phyloP scores from a whole-genome alignment of 2,797 vertebrate genomes.

The Gobionotothen gibberifrons region DNA sequence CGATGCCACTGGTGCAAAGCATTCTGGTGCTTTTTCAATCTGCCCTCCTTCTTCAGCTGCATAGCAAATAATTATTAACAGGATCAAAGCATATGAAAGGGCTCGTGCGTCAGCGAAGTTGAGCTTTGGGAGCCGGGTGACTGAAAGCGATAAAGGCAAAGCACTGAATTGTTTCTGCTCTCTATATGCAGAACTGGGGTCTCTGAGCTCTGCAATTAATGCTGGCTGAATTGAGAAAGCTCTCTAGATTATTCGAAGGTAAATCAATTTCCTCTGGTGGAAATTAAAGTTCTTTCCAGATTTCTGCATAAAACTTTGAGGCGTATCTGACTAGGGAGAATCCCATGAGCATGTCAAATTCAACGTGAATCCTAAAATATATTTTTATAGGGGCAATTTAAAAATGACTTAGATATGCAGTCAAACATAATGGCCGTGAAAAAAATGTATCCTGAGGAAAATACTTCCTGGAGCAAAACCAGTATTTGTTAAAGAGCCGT shows the following conservation, averaged over 20 bases:
- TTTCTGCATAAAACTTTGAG: neutral
- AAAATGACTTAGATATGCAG: neutral
- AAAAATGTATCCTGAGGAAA: slow-evolving; percentile 9
- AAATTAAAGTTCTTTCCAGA: slow-evolving; percentile 5
- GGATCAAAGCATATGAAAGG: slow-evolving; percentile 74
- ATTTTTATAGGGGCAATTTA: neutral
- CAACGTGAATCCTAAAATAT: slow-evolving; percentile 6
- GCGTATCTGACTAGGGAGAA: neutral
- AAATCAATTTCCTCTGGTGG: slow-evolving; percentile 21
- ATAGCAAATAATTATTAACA: slow-evolving; percentile 71
- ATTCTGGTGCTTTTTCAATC: slow-evolving; percentile 57
- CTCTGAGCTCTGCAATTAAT: slow-evolving; percentile 19
- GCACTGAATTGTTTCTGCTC: slow-evolving; percentile 51
- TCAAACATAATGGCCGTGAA: neutral
- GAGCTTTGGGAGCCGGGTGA: slow-evolving; percentile 69
- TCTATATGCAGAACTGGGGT: slow-evolving; percentile 13
- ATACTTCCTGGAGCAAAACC: neutral
- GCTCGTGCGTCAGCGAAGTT: slow-evolving; percentile 51
- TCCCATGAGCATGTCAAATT: neutral
- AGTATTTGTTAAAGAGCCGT: neutral
- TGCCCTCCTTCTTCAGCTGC: slow-evolving; percentile 60
- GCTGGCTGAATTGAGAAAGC: slow-evolving; percentile 15
- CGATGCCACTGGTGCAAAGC: slow-evolving; percentile 37
- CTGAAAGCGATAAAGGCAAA: slow-evolving; percentile 62
- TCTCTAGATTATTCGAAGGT: slow-evolving; percentile 1